Percentiles rank a stretch among this genome's conserved stretches.
Conservation (phyloP, 2,888 invertebrate genomes). For the Plemyria rubiginata region DNA sequence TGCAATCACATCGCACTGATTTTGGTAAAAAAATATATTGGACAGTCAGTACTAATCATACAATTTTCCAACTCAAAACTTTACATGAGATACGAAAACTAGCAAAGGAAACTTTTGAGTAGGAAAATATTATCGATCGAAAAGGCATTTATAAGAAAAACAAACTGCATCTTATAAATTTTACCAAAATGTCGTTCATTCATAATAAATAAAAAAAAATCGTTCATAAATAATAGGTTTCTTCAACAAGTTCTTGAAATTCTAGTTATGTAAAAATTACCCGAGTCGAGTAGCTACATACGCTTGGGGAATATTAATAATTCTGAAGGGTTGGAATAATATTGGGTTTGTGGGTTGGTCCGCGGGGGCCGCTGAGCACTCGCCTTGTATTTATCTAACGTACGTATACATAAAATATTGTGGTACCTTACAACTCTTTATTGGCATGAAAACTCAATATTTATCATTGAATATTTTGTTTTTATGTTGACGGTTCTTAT, state of each 20-base stretch:
- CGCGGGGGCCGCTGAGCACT: constrained; percentile 27
- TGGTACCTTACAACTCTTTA: constrained; percentile 18
- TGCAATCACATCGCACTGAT: too few species aligned
- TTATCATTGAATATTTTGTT: neutral
- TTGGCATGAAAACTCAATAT: neutral
- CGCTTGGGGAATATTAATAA: constrained; percentile 62
- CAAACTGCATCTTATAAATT: too few species aligned
- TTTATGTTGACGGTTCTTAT: neutral
- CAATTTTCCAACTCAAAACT: too few species aligned
- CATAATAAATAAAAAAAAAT: too few species aligned
- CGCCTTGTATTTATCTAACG: constrained; percentile 26
- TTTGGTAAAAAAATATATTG: too few species aligned
- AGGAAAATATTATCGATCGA: too few species aligned
- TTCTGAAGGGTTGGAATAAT: constrained; percentile 65
- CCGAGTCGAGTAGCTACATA: constrained; percentile 42
- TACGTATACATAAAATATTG: constrained; percentile 21
- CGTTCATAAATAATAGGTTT: too few species aligned
- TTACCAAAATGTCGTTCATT: too few species aligned
- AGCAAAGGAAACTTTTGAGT: too few species aligned
- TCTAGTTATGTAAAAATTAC: constrained; percentile 57
- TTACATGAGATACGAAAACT: too few species aligned
- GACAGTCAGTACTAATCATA: too few species aligned
- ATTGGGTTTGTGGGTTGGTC: constrained; percentile 48
- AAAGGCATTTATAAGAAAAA: too few species aligned
- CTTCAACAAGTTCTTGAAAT: constrained; percentile 5